Evolutionary conservation across 2,797 vertebrate genomes (phyloP).

Genomic region (Vespertilio murinus): DNA sequence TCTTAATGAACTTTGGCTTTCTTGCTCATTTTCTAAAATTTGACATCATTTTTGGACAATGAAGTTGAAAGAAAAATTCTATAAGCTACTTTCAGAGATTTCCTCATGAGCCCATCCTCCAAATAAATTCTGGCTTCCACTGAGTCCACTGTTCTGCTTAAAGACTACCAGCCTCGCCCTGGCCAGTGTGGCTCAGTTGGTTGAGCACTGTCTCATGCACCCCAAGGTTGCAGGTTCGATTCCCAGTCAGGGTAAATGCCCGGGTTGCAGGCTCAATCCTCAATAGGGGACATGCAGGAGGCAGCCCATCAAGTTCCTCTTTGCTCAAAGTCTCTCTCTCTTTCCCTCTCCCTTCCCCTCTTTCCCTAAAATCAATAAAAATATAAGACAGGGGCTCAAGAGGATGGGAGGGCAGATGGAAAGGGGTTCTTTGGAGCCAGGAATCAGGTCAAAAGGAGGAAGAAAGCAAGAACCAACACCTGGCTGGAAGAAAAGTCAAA

Average conservation of each 20-base stretch:
- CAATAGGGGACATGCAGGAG: too few species aligned
- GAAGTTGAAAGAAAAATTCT: neutral
- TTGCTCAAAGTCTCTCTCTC: neutral
- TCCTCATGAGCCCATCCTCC: neutral
- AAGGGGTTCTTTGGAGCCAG: neutral
- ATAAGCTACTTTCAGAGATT: neutral
- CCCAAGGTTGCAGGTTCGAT: too few species aligned
- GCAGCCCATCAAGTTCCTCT: neutral
- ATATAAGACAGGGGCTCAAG: neutral
- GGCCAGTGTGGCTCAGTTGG: neutral
- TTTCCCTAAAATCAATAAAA: neutral
- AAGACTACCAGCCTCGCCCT: neutral
- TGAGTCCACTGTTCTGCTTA: neutral
- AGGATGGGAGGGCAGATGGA: neutral
- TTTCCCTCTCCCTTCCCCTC: neutral
- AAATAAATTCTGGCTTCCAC: neutral
- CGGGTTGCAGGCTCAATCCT: too few species aligned
- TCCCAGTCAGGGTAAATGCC: too few species aligned
- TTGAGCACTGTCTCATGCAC: neutral
- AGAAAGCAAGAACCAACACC: neutral
- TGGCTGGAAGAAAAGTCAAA: neutral
- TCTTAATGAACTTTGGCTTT: neutral
- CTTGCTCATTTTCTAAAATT: neutral
- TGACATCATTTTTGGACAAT: neutral
- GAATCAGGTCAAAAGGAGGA: neutral